phyloP scores from a whole-genome alignment of 2,888 invertebrate genomes.

The Scotopteryx bipunctaria region DNA sequence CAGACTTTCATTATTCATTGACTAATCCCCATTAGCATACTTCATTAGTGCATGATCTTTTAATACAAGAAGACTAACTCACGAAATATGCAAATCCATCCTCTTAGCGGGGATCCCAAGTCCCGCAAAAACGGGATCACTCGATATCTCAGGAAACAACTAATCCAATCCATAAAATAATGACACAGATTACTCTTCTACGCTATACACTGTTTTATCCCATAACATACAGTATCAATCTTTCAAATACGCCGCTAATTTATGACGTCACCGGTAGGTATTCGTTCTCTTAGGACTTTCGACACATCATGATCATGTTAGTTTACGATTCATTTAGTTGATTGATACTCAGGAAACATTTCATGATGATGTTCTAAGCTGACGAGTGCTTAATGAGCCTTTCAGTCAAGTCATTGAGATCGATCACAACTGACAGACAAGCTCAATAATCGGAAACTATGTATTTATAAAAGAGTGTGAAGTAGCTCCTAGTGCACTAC shows the following conservation, averaged over 20 bases:
- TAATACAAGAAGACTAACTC: background rate
- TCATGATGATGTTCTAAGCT: background rate
- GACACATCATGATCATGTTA: conserved; percentile 1
- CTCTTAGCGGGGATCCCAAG: background rate
- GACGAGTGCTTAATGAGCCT: background rate
- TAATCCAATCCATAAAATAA: conserved; percentile 4
- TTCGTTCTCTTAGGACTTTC: too few species aligned
- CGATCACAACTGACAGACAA: background rate
- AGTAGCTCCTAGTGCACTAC: too few species aligned
- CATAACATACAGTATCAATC: too few species aligned
- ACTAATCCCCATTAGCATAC: background rate
- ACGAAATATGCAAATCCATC: background rate
- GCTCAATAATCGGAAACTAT: background rate
- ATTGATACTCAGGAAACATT: background rate
- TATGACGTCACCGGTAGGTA: background rate
- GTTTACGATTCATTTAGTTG: conserved; percentile 1
- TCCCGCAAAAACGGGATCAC: background rate
- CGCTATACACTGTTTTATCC: conserved; percentile 2
- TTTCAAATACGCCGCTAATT: too few species aligned
- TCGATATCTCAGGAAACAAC: background rate
- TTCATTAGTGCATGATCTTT: background rate
- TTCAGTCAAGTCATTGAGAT: background rate
- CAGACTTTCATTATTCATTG: too few species aligned
- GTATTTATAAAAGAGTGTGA: background rate
- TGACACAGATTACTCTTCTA: conserved; percentile 2